These are phyloP conservation scores for Serripes groenlandicus DNA, from an alignment of 2,888 invertebrate species.

Conservation along the genomic window DNA sequence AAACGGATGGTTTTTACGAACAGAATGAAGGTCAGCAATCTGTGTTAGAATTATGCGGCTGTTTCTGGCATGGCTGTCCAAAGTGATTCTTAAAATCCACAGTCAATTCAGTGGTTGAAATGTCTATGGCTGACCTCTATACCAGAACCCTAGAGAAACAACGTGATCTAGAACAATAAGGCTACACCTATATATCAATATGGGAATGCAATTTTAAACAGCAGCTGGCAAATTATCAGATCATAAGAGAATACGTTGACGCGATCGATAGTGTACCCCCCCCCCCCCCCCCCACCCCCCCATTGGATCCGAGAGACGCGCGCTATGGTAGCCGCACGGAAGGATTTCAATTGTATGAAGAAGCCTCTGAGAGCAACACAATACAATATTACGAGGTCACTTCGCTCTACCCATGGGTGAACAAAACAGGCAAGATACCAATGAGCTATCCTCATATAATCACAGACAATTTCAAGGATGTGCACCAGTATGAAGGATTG, in stretches of 20 bases:
- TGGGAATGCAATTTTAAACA: neutral
- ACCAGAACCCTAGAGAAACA: conserved; percentile 10
- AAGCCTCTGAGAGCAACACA: no score
- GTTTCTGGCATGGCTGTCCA: conserved; percentile 51
- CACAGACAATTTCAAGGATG: conserved; percentile 16
- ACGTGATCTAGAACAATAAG: no score
- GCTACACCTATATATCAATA: neutral
- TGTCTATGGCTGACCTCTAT: neutral
- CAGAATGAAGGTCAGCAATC: conserved; percentile 9
- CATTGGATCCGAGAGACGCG: conserved; percentile 33
- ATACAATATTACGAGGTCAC: no score
- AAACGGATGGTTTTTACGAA: conserved; percentile 40
- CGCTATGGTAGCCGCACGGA: no score
- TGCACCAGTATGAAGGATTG: no score
- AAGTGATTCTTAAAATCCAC: conserved; percentile 2
- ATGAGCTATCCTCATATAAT: conserved; percentile 1
- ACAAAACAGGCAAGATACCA: conserved; percentile 22
- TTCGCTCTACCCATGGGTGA: conserved; percentile 22
- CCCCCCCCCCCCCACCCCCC: no score
- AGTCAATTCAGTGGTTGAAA: neutral
- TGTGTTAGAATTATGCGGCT: conserved; percentile 47
- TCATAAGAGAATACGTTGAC: neutral
- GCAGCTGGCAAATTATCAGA: neutral
- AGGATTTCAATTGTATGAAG: no score
- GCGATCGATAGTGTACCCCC: no score